Percentiles rank a stretch among this genome's conserved stretches.
phyloP scores from a whole-genome alignment of 2,888 invertebrate species.

The Choristoneura rosaceana region DNA sequence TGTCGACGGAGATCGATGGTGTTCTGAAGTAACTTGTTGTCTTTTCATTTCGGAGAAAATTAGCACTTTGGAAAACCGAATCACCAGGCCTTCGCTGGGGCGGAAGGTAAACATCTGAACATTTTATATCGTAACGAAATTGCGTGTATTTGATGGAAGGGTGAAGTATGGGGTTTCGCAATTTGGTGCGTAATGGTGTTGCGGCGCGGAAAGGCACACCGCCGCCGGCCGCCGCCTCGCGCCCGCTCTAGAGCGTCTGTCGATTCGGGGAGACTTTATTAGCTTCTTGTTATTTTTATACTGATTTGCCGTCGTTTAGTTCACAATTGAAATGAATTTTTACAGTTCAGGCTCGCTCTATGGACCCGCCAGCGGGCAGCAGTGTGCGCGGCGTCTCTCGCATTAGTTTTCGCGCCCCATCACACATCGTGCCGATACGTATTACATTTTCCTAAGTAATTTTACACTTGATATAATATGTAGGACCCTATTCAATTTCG shows the following conservation, averaged over 20 bases:
- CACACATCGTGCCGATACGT: constrained; percentile 20
- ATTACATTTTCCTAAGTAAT: constrained; percentile 40
- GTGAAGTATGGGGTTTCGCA: constrained; percentile 33
- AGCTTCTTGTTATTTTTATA: background rate
- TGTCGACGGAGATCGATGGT: constrained; percentile 29
- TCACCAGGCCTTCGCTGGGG: constrained; percentile 6
- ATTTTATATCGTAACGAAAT: constrained; percentile 30
- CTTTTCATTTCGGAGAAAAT: constrained; percentile 35
- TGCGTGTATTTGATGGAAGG: constrained; percentile 40
- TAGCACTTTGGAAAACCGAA: constrained; percentile 26
- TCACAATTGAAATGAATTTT: background rate
- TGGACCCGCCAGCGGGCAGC: background rate
- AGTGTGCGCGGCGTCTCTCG: background rate
- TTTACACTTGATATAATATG: constrained; percentile 42
- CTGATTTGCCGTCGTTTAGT: background rate
- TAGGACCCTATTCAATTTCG: constrained; percentile 40
- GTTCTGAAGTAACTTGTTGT: constrained; percentile 39
- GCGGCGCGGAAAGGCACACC: constrained; percentile 3
- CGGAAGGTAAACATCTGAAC: constrained; percentile 31
- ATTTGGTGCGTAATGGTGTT: constrained; percentile 38
- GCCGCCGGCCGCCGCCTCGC: constrained; percentile 1
- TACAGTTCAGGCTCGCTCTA: background rate
- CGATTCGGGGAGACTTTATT: background rate
- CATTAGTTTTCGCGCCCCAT: constrained; percentile 23
- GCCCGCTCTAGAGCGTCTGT: background rate